Conservation (phyloP, 2,113 vertebrate species). For the Epinephelus moara region DNA sequence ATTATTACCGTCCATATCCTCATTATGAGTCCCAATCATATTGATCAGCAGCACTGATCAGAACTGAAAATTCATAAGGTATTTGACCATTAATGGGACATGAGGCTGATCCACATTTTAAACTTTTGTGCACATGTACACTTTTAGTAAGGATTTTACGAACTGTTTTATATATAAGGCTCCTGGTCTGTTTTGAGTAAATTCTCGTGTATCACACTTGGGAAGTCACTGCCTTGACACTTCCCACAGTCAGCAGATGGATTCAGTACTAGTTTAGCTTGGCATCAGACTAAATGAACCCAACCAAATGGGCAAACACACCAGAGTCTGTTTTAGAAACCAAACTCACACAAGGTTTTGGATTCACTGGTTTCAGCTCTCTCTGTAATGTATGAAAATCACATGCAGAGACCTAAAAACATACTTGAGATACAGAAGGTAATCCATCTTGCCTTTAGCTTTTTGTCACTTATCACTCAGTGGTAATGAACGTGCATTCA, state of each 20-base stretch:
- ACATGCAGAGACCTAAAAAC: neutral
- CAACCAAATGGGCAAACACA: neutral
- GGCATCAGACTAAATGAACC: neutral
- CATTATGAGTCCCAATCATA: too few species aligned
- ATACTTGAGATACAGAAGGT: neutral
- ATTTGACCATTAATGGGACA: too few species aligned
- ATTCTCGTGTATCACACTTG: neutral
- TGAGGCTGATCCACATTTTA: too few species aligned
- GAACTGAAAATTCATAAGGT: too few species aligned
- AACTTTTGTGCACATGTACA: too few species aligned
- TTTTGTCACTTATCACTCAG: constrained; percentile 17
- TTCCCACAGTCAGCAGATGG: neutral
- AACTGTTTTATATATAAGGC: too few species aligned
- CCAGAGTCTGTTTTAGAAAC: neutral
- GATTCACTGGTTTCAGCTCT: constrained; percentile 1
- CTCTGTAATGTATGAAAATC: constrained; percentile 34
- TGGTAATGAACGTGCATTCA: constrained; percentile 12
- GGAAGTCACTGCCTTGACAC: neutral
- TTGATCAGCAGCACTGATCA: too few species aligned
- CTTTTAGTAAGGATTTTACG: too few species aligned
- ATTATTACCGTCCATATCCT: too few species aligned
- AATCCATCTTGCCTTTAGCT: constrained; percentile 7
- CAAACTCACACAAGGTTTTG: neutral
- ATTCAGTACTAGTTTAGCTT: neutral
- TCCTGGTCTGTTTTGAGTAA: neutral